These are phyloP conservation scores for Temnothorax rugatulus DNA, from an alignment of 2,888 invertebrate species.

Conservation along the genomic window DNA sequence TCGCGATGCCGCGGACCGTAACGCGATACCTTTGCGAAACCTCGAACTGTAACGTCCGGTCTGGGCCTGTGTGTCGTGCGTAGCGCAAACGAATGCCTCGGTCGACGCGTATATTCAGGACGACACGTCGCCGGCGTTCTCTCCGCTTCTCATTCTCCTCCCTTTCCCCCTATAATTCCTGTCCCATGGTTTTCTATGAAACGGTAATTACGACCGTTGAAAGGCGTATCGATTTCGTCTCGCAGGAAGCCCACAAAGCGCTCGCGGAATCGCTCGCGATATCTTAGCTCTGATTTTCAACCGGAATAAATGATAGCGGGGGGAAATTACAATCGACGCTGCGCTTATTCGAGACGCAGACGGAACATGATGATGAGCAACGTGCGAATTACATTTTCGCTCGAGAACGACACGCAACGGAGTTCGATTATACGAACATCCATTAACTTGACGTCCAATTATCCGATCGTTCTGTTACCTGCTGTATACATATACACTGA, in stretches of 20 bases:
- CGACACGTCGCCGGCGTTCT: not conserved
- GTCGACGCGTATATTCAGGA: conserved; percentile 13
- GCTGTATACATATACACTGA: not conserved
- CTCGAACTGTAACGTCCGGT: conserved; percentile 71
- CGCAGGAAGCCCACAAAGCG: conserved; percentile 54
- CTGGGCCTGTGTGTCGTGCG: not conserved
- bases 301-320: conserved; percentile 27
- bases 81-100: conserved; percentile 52
- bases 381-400: conserved; percentile 23
- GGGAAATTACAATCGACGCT: conserved; percentile 15
- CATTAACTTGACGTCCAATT: conserved; percentile 33
- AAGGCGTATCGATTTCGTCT: conserved; percentile 72
- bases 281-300: conserved; percentile 29
- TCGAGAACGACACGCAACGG: conserved; percentile 21
- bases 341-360: not conserved
- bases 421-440: conserved; percentile 11
- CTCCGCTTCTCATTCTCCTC: not conserved
- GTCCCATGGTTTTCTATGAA: conserved; percentile 62
- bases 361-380: not conserved
- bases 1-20: conserved; percentile 74
- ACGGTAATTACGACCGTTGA: conserved; percentile 67
- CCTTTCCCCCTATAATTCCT: conserved; percentile 47
- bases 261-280: conserved; percentile 52
- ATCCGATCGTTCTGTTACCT: conserved; percentile 18
- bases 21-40: conserved; percentile 80